Conservation (phyloP, 92 coral and sea anemone genomes). For the Porites divaricata region DNA sequence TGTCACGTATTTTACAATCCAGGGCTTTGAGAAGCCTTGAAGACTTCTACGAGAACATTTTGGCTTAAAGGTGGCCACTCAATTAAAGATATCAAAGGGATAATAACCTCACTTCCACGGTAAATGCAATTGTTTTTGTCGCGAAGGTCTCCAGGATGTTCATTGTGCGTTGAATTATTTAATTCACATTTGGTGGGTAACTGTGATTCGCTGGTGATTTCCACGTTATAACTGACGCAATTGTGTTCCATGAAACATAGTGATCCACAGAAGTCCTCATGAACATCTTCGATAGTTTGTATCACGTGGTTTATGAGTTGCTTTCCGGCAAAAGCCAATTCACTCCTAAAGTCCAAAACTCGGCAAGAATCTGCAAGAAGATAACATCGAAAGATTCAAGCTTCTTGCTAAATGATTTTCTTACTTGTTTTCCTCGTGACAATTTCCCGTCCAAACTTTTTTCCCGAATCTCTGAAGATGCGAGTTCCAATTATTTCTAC, state of each 20-base stretch:
- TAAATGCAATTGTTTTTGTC: background rate
- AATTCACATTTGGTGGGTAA: background rate
- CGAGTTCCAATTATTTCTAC: no score
- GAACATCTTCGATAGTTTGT: background rate
- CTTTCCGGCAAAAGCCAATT: background rate
- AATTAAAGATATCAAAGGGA: background rate
- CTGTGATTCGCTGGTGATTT: background rate
- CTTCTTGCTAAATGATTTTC: no score
- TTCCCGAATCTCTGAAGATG: no score
- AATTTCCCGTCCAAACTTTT: no score
- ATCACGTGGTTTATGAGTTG: background rate
- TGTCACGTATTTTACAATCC: no score
- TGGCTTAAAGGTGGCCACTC: background rate
- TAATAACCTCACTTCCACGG: background rate
- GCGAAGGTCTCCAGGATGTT: background rate
- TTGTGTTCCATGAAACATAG: background rate
- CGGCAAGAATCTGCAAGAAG: background rate
- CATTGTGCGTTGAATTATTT: background rate
- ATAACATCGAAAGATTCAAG: background rate
- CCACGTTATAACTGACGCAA: conserved; percentile 2
- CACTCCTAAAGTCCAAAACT: background rate
- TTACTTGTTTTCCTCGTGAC: no score
- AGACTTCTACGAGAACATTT: background rate
- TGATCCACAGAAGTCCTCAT: background rate
- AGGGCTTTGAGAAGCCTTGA: no score